phyloP scores from a whole-genome alignment of 2,113 vertebrate genomes.

The Ceyx melanurus region DNA sequence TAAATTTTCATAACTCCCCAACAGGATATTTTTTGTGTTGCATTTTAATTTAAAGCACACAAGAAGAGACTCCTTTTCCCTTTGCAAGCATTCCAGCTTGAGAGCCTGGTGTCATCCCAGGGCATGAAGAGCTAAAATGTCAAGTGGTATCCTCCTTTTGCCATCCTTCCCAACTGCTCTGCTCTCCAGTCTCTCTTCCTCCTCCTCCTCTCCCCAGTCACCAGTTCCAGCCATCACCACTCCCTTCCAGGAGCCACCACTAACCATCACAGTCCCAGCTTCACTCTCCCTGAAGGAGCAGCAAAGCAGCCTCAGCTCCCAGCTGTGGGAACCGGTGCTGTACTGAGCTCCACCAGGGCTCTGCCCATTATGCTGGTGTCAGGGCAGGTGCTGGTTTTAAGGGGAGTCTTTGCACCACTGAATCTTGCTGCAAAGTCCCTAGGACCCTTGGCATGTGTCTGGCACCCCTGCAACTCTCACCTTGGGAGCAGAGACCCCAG shows the following conservation, averaged over 20 bases:
- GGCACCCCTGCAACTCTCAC: background rate
- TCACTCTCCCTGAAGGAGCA: background rate
- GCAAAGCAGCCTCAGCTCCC: background rate
- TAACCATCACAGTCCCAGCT: background rate
- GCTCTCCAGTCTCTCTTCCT: background rate
- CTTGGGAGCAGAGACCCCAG: background rate
- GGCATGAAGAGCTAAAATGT: background rate
- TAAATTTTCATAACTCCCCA: constrained; percentile 67
- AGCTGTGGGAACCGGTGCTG: background rate
- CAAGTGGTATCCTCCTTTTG: background rate
- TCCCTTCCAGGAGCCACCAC: background rate
- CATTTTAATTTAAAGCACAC: constrained; percentile 23
- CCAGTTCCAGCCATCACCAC: background rate
- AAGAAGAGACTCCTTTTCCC: background rate
- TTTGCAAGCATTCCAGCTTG: background rate
- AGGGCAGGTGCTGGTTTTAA: background rate
- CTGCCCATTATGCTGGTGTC: background rate
- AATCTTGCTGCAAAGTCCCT: background rate
- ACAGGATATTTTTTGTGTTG: background rate
- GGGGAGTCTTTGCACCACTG: background rate
- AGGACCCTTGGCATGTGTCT: fast-evolving
- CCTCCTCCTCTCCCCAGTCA: background rate
- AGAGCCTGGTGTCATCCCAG: background rate
- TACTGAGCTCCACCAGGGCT: background rate
- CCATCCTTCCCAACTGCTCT: background rate